Evolutionary conservation across 2,888 invertebrate genomes (phyloP), one percentile per base, ranked within the genome.

Genomic region (Anagyrus pseudococci): DNA sequence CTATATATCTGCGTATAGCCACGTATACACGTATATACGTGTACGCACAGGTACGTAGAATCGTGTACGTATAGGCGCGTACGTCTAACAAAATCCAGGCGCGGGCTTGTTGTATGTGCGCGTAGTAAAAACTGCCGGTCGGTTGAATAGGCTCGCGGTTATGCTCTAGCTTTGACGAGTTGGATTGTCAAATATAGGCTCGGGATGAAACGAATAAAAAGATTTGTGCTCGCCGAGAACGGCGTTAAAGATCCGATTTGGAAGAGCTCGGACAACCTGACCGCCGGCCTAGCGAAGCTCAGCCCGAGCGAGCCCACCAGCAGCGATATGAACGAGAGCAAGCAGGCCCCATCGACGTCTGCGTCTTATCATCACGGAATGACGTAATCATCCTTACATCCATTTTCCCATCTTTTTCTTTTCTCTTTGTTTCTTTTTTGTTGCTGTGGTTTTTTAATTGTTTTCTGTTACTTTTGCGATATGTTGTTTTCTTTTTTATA

Each of bases 191-290:
- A 41, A n/a, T n/a, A n/a, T n/a, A 37, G 13, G 20, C 44, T 44
- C 52, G 56, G 37, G 1, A 79, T 78, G 78, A 77, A 67, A 67
- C 76, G 78, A 20, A 75, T 80, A 61, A 82, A 82, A 68, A 75
- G 82, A 71, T 82, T 82, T 68, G 77, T 82, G 26, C 71, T 82
- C 62, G 76, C 76, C 13, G 71, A 77, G 66, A 75, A 72, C 40
- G 74, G 76, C 64, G 78, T 75, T 60, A 75, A 71, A 60, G 76
- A 78, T 64, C 75, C 76, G 19, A 77, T 76, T 62, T 79, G 78
- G 79, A 80, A 76, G 63, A 77, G 76, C 52, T 79, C 78, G 43
- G 77, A 79, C 67, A 80, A 78, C 68, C 63, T 77, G 15, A 64
- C 70, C 13, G 72, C 74, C n/a, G 73, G 72, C 8, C 59, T 72